Percentiles rank a stretch among this genome's conserved stretches.
phyloP scores from a whole-genome alignment of 1,140 invertebrate species.

The Diabrotica virgifera region DNA sequence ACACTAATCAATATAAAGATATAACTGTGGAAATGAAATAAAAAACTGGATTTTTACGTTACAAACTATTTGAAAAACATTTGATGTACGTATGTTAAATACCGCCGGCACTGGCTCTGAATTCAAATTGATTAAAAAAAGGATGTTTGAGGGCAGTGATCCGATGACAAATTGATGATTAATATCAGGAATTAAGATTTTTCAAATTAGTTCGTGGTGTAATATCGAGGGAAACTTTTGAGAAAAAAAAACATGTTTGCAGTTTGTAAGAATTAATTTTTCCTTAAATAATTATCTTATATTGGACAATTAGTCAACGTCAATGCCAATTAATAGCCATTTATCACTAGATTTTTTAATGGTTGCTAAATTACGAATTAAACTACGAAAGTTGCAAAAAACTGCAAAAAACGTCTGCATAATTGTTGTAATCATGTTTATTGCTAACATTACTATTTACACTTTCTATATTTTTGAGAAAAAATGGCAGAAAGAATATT shows the following conservation, averaged over 20 bases:
- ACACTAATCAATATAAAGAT: too few species aligned
- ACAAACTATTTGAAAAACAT: too few species aligned
- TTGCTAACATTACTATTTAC: too few species aligned
- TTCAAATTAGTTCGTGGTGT: slow-evolving; percentile 12
- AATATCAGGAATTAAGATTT: slow-evolving; percentile 17
- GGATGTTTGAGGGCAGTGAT: not conserved
- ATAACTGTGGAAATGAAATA: too few species aligned
- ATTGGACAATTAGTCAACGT: not conserved
- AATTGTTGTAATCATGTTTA: too few species aligned
- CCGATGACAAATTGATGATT: slow-evolving; percentile 14
- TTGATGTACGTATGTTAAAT: too few species aligned
- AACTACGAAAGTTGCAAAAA: too few species aligned
- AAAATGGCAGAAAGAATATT: too few species aligned
- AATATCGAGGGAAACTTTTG: not conserved
- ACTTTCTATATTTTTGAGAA: too few species aligned
- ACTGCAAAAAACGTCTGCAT: too few species aligned
- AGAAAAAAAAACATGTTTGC: slow-evolving; percentile 12
- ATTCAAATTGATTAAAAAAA: slow-evolving; percentile 5
- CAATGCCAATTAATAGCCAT: not conserved
- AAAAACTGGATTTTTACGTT: too few species aligned
- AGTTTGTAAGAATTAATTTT: slow-evolving; percentile 6
- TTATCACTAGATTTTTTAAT: not conserved
- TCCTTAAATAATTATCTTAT: not conserved
- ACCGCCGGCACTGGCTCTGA: not conserved
- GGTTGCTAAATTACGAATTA: too few species aligned